These are phyloP conservation scores for Zaprionus capensis DNA, from an alignment of 1,140 invertebrate species.

Conservation along the genomic window DNA sequence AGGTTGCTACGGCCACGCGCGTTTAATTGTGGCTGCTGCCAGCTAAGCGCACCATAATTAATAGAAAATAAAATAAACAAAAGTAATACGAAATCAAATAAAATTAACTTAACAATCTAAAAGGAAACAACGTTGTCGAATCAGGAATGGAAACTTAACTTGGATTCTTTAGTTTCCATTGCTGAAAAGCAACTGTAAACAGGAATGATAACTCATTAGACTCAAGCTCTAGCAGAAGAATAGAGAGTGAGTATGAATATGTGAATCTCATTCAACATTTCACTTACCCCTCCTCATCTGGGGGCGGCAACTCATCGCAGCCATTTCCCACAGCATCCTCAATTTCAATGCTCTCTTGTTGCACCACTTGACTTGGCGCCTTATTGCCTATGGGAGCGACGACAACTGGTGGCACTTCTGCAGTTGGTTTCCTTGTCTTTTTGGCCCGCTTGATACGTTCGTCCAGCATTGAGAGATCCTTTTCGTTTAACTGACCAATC, in stretches of 20 bases:
- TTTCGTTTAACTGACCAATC: slow-evolving; percentile 95
- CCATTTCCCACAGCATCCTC: slow-evolving; percentile 76
- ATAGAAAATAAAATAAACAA: slow-evolving; percentile 48
- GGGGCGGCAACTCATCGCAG: slow-evolving; percentile 79
- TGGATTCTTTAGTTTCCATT: not conserved
- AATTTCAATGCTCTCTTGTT: slow-evolving; percentile 84
- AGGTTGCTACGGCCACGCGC: slow-evolving; percentile 57
- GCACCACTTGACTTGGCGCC: slow-evolving; percentile 67
- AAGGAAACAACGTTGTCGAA: not conserved
- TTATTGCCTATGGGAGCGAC: slow-evolving; percentile 51
- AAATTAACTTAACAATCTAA: slow-evolving; percentile 15
- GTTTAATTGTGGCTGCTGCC: slow-evolving; percentile 56
- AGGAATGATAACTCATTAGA: slow-evolving; percentile 5
- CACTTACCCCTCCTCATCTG: slow-evolving; percentile 77
- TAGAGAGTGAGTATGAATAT: slow-evolving; percentile 2
- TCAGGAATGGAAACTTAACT: slow-evolving; percentile 34
- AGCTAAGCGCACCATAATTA: slow-evolving; percentile 39
- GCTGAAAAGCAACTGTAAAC: slow-evolving; percentile 7
- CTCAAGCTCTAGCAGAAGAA: slow-evolving; percentile 12
- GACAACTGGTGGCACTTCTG: slow-evolving; percentile 70
- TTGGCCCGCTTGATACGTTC: slow-evolving; percentile 96
- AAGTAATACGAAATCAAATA: slow-evolving; percentile 42
- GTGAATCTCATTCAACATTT: not conserved
- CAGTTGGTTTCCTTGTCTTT: slow-evolving; percentile 87
- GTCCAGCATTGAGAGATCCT: slow-evolving; percentile 96